Conservation (phyloP, 2,888 invertebrate genomes). For the Pristionchus mayeri region DNA sequence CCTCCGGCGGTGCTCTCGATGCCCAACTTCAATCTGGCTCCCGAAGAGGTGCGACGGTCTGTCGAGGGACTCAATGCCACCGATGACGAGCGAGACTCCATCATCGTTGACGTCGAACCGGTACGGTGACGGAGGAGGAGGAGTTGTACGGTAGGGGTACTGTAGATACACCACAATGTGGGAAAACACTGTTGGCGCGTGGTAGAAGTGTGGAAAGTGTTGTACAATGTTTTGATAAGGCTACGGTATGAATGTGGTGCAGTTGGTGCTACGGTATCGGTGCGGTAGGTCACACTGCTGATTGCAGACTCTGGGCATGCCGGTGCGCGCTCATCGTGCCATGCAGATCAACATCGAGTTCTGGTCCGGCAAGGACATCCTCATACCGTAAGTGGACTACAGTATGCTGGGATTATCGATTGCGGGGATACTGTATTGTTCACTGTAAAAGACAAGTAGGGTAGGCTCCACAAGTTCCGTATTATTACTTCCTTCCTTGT, state of each 20-base stretch:
- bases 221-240: too few relatives aligned
- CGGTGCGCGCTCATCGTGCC: slow-evolving; percentile 61
- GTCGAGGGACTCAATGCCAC: slow-evolving; percentile 68
- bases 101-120: slow-evolving; percentile 74
- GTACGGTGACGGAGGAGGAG: slow-evolving; percentile 56
- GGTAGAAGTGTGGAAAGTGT: too few relatives aligned
- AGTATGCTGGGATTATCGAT: neutral
- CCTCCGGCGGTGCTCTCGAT: slow-evolving; percentile 73
- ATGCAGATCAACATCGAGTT: slow-evolving; percentile 70
- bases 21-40: slow-evolving; percentile 72
- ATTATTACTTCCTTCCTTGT: too few relatives aligned
- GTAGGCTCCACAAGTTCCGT: too few relatives aligned
- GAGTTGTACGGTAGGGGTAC: neutral
- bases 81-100: slow-evolving; percentile 65
- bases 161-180: neutral
- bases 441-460: too few relatives aligned
- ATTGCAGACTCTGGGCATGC: slow-evolving; percentile 62
- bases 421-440: too few relatives aligned
- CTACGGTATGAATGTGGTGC: too few relatives aligned
- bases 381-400: slow-evolving; percentile 67
- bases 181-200: too few relatives aligned
- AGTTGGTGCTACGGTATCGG: too few relatives aligned
- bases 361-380: slow-evolving; percentile 73
- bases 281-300: neutral
- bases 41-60: slow-evolving; percentile 60